These are phyloP conservation scores for Deroptyus accipitrinus DNA, from an alignment of 2,113 vertebrate genomes.

Conservation along the genomic window DNA sequence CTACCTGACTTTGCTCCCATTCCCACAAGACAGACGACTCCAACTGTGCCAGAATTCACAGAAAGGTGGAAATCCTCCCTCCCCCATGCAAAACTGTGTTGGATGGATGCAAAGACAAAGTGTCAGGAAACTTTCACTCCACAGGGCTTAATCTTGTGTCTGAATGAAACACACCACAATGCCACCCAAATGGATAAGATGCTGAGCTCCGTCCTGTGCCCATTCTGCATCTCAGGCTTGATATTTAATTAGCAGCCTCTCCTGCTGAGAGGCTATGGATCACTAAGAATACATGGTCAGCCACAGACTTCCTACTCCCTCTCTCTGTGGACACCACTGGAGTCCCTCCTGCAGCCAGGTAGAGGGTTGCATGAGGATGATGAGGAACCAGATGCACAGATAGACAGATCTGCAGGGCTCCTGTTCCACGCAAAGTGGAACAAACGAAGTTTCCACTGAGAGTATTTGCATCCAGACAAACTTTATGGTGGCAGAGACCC, in stretches of 20 bases:
- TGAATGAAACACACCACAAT: not conserved
- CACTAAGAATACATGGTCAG: not conserved
- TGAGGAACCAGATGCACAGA: not conserved
- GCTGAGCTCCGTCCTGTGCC: not conserved
- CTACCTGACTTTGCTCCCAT: not conserved
- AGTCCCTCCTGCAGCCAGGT: too few relatives aligned
- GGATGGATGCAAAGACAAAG: not conserved
- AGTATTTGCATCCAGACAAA: not conserved
- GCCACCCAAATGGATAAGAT: not conserved
- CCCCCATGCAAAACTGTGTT: rapidly evolving
- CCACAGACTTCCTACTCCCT: not conserved
- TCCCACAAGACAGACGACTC: not conserved
- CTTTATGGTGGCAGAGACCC: not conserved
- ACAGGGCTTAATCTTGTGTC: not conserved
- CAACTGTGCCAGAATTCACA: not conserved
- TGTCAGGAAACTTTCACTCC: not conserved
- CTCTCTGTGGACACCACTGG: not conserved
- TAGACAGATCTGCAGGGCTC: not conserved
- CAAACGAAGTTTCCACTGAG: not conserved
- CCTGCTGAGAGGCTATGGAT: not conserved
- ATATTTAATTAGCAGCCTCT: not conserved
- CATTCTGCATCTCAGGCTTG: not conserved
- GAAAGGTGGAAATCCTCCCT: not conserved
- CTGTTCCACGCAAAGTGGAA: not conserved
- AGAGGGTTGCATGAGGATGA: not conserved